Evolutionary conservation across 2,113 vertebrate genomes (phyloP).

Genomic region (Dicrurus megarhynchus): DNA sequence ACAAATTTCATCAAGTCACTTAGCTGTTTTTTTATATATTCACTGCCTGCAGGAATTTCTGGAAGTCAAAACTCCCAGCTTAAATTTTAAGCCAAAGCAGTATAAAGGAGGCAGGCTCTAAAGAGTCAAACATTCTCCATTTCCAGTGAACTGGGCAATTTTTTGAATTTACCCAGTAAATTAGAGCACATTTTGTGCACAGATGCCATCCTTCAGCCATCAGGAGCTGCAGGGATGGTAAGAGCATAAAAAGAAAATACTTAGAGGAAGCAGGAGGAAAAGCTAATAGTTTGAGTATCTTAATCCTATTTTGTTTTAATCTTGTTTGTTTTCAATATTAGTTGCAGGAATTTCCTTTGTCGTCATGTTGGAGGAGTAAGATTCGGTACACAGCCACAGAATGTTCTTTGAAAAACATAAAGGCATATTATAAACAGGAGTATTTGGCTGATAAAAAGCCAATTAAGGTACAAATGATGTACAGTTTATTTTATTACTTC

Average conservation of each 20-base stretch:
- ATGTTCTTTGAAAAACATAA: background rate
- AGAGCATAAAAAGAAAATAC: background rate
- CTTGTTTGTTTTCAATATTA: constrained; percentile 21
- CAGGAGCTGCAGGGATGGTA: background rate
- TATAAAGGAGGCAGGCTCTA: background rate
- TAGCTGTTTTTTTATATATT: background rate
- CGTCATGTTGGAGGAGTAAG: background rate
- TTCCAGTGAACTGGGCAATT: background rate
- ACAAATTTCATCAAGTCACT: background rate
- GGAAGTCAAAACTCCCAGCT: background rate
- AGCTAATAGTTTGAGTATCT: constrained; percentile 3
- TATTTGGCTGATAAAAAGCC: background rate
- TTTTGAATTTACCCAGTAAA: background rate
- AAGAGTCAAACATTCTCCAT: background rate
- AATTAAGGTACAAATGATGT: background rate
- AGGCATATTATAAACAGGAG: background rate
- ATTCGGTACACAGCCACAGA: background rate
- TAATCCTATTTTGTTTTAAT: constrained; percentile 46
- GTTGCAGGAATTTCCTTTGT: constrained; percentile 30
- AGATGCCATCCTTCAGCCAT: background rate
- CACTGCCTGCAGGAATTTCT: background rate
- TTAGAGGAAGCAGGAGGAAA: background rate
- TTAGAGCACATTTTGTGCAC: background rate
- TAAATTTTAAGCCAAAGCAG: background rate
- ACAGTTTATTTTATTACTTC: background rate